Conservation (phyloP, 2,113 vertebrate genomes). For the Fukomys damarensis region DNA sequence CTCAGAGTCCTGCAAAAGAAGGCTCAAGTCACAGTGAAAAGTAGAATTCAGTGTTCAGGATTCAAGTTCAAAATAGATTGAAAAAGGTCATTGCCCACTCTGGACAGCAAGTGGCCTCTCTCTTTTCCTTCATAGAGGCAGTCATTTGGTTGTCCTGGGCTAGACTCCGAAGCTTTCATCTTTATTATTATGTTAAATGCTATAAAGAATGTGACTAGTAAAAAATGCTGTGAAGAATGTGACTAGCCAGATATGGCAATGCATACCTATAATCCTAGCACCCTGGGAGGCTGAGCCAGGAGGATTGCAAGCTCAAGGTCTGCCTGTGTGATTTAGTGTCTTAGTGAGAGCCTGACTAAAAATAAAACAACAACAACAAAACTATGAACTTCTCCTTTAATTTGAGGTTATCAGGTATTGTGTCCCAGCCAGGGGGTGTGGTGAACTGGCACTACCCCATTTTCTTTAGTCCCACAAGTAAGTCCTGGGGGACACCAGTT, state of each 20-base stretch:
- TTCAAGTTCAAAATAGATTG: neutral
- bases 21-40: neutral
- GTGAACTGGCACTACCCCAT: neutral
- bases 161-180: neutral
- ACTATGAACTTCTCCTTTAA: neutral
- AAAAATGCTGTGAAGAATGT: neutral
- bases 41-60: neutral
- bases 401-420: neutral
- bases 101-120: neutral
- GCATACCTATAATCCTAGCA: neutral
- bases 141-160: neutral
- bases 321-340: neutral
- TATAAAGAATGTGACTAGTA: neutral
- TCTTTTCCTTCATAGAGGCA: neutral
- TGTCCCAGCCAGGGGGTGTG: neutral
- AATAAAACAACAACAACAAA: neutral
- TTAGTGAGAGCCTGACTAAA: neutral
- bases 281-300: neutral
- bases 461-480: neutral
- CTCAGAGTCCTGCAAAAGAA: neutral
- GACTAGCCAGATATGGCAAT: neutral
- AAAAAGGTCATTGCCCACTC: neutral
- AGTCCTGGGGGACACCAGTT: neutral
- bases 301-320: neutral
- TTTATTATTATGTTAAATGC: slow-evolving; percentile 23